A percentile compares a stretch with the other conserved stretches of the same genome.
These are phyloP conservation scores for Sitobion miscanthi DNA, from an alignment of 1,140 invertebrate species.

Conservation along the genomic window DNA sequence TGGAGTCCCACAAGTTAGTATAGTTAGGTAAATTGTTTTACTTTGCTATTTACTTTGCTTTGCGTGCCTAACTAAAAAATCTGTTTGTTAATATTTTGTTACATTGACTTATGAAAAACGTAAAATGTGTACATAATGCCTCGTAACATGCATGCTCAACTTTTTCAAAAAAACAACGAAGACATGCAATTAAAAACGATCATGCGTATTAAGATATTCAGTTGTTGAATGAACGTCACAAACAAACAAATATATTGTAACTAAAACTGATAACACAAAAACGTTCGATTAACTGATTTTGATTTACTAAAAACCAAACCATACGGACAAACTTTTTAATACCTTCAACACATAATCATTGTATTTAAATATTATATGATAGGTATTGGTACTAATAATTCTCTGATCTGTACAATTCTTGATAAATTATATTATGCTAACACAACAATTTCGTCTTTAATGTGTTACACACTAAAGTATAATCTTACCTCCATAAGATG, in stretches of 20 bases:
- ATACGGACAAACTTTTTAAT: not conserved
- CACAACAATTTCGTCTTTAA: not conserved
- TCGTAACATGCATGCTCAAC: not conserved
- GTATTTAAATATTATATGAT: not conserved
- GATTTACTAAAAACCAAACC: not conserved
- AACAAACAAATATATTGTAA: not conserved
- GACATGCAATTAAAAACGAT: not conserved
- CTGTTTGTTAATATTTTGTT: not conserved
- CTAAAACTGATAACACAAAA: not conserved
- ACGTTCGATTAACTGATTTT: not conserved
- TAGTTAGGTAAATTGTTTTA: not conserved
- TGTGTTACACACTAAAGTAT: not conserved
- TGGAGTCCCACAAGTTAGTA: not conserved
- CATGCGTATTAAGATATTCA: not conserved
- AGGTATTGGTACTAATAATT: not conserved
- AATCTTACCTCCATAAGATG: slow-evolving; percentile 9
- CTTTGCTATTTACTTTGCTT: not conserved
- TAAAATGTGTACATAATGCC: not conserved
- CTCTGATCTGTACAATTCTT: not conserved
- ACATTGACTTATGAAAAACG: not conserved
- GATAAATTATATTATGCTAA: not conserved
- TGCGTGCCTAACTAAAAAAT: not conserved
- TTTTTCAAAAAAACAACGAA: not conserved
- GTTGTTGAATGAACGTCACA: not conserved
- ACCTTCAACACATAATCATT: not conserved